phyloP scores from a whole-genome alignment of 2,113 vertebrate species.

The Dunckerocampus dactyliophorus region DNA sequence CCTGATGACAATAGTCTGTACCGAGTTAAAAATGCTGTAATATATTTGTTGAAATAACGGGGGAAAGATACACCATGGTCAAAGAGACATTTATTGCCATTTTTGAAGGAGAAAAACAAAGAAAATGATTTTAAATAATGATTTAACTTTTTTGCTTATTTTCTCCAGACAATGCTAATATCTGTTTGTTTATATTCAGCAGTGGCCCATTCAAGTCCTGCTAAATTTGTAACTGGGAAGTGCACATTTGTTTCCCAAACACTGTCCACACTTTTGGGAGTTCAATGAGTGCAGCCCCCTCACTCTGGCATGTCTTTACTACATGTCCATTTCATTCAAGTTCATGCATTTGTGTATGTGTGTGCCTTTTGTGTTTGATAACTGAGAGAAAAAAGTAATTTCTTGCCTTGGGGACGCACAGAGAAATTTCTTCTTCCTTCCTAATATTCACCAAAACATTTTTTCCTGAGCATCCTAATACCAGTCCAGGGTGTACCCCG shows the following conservation, averaged over 20 bases:
- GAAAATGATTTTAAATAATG: not conserved
- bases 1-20: slow-evolving; percentile 47
- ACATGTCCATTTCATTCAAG: not conserved
- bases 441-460: not conserved
- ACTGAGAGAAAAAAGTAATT: not conserved
- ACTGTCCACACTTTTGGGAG: not conserved
- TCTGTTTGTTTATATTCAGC: no score
- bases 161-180: no score
- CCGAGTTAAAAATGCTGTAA: slow-evolving; percentile 45
- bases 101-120: slow-evolving; percentile 28
- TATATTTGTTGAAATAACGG: slow-evolving; percentile 55
- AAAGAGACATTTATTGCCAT: slow-evolving; percentile 52
- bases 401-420: not conserved
- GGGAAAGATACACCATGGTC: slow-evolving; percentile 45
- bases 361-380: not conserved
- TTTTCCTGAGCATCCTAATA: not conserved
- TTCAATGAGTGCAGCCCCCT: not conserved
- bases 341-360: not conserved
- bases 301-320: not conserved
- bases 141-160: no score
- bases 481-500: no score
- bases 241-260: not conserved
- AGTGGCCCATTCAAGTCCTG: not conserved
- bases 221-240: not conserved
- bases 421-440: not conserved